These are phyloP conservation scores for Metacarcinus magister DNA, from an alignment of 2,888 invertebrate species.

Conservation along the genomic window DNA sequence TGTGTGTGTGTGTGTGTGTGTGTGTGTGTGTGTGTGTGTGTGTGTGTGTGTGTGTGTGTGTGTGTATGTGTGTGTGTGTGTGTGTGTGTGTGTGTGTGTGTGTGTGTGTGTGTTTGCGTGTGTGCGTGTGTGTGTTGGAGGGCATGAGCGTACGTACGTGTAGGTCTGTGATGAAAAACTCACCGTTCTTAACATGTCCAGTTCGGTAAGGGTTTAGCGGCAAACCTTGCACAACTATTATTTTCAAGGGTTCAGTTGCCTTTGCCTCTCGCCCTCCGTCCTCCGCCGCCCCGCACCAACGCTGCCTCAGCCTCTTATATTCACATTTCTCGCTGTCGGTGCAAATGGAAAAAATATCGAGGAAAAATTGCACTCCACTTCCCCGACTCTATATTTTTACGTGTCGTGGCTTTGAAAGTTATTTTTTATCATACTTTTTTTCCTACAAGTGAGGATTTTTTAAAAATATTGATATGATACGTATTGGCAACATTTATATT, in stretches of 20 bases:
- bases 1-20: no score
- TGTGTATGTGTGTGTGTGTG: no score
- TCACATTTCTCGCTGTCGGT: slow-evolving; percentile 30
- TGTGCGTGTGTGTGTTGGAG: no score
- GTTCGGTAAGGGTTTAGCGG: background rate
- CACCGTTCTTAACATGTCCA: background rate
- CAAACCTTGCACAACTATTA: background rate
- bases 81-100: no score
- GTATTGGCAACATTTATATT: background rate
- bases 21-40: no score
- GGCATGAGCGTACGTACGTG: background rate
- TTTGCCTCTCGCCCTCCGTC: background rate
- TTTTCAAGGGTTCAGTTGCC: background rate
- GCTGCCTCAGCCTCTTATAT: slow-evolving; percentile 29
- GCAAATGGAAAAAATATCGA: background rate
- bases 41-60: no score
- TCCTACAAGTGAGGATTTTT: background rate
- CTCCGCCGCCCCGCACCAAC: background rate
- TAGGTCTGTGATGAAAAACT: background rate
- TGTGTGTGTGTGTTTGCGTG: no score
- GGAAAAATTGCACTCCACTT: background rate
- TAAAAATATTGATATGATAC: background rate
- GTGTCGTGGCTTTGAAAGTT: background rate
- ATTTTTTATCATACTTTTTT: background rate
- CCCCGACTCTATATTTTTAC: background rate